Percentiles rank a stretch among this genome's conserved stretches.
Conservation (phyloP, 2,113 vertebrate genomes). For the Cheilinus undulatus region DNA sequence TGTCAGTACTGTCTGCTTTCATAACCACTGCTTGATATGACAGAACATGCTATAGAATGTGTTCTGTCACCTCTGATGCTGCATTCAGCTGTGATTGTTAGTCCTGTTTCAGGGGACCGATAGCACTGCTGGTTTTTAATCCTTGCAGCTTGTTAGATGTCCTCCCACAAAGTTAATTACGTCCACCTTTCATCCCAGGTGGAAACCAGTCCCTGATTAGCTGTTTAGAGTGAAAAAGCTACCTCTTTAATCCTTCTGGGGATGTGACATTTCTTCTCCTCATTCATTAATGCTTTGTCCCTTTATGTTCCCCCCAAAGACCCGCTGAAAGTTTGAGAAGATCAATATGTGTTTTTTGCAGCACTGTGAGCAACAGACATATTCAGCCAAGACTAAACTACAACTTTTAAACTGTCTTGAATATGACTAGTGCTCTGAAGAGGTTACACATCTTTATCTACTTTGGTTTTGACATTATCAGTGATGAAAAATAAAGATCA, state of each 20-base stretch:
- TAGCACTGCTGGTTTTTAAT: slow-evolving; percentile 14
- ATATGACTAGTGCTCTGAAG: too few relatives aligned
- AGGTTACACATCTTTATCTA: too few relatives aligned
- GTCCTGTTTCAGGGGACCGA: slow-evolving; percentile 8
- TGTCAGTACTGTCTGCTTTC: too few relatives aligned
- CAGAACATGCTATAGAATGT: neutral
- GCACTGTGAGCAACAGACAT: too few relatives aligned
- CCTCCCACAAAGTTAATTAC: slow-evolving; percentile 47
- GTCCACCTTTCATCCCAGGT: slow-evolving; percentile 36
- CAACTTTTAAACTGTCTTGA: too few relatives aligned
- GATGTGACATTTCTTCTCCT: neutral
- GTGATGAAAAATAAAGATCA: too few relatives aligned
- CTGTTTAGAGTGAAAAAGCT: slow-evolving; percentile 38
- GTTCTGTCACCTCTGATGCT: slow-evolving; percentile 1
- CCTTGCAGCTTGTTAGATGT: slow-evolving; percentile 19
- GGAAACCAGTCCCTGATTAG: slow-evolving; percentile 45
- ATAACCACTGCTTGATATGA: too few relatives aligned
- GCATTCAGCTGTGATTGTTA: slow-evolving; percentile 17
- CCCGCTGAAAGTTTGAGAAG: neutral
- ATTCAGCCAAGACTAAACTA: too few relatives aligned
- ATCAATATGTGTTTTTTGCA: neutral
- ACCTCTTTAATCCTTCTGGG: slow-evolving; percentile 26
- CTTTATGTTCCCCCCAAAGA: neutral
- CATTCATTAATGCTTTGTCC: slow-evolving; percentile 18
- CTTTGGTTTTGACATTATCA: too few relatives aligned